Evolutionary conservation across 2,113 vertebrate genomes (phyloP).

Genomic region (Spea multiplicata): DNA sequence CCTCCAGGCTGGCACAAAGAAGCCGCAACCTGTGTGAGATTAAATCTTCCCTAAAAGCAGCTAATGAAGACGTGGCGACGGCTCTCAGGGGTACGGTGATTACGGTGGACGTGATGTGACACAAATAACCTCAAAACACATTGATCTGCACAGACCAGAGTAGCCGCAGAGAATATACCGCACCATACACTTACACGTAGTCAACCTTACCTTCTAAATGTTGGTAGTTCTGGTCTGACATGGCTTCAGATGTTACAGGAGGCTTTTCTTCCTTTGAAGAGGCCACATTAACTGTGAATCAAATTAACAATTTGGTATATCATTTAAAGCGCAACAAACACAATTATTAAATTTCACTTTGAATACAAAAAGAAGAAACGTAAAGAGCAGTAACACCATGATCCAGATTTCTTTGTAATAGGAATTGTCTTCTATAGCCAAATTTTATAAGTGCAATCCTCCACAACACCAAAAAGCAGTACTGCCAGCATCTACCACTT

Average conservation of each 20-base stretch:
- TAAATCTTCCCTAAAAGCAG: not conserved
- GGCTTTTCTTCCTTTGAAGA: not conserved
- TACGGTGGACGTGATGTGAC: not conserved
- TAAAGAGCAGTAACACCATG: too few species aligned
- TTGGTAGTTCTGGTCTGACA: constrained; percentile 43
- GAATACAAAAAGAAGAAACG: too few species aligned
- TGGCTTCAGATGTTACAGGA: not conserved
- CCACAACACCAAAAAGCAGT: too few species aligned
- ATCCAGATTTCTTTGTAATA: too few species aligned
- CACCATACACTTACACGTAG: too few species aligned
- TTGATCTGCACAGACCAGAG: not conserved
- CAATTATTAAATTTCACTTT: too few species aligned
- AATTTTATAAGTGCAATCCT: too few species aligned
- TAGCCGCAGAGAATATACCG: not conserved
- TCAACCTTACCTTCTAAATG: constrained; percentile 49
- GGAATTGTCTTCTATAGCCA: too few species aligned
- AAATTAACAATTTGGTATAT: not conserved
- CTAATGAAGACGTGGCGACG: not conserved
- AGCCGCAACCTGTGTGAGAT: not conserved
- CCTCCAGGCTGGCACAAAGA: too few species aligned
- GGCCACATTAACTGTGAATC: constrained; percentile 49
- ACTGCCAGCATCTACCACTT: too few species aligned
- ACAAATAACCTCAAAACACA: too few species aligned
- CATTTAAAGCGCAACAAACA: not conserved
- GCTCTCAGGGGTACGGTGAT: not conserved